Evolutionary conservation across 2,797 vertebrate species (phyloP), one percentile per base, ranked within the genome.

Genomic region (Clamator glandarius): DNA sequence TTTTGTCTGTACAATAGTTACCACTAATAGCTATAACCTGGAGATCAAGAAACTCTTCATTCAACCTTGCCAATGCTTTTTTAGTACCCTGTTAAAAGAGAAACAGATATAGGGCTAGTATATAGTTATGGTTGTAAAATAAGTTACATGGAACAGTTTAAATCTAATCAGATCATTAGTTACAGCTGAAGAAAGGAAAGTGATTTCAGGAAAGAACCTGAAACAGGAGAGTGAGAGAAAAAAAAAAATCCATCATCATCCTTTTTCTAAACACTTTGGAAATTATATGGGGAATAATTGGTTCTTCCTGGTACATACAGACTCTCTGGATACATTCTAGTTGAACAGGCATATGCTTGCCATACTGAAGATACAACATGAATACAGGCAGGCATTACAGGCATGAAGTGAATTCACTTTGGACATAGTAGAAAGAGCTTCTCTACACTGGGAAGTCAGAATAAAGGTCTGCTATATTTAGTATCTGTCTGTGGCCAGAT

Each of bases 1-100:
- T 99, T 98, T 99, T 99, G 97, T 99, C 99, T 1, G 99, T 99
- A 96, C 99, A 99, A 73, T 97, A 99, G 97, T 99, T 99, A 15
- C 99, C 99, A 51, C 99, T 99, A 20, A 99, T 96, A 21, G 99
- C 99, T 72, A 99, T 77, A 68, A 99, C 96, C 13, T 99, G 98
- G 92, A 99, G 95, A 29, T 99, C 98, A 41, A 99, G 99, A 89
- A 99, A 99, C 92, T 98, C 92, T 98, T 99, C 98, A 46, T 98
- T 98, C 63, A 99, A 97, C 57, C 96, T 98, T n/a, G 76, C 84
- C 86, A 99, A 98, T 66, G 99, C 99, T 96, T 99, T 98, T 95
- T 99, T 99, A 69, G 99, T 99, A 21, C 99, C 99, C 99, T 99
- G 92, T 92, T 76, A 86, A 2, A 70, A 79, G 5, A 84, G 25